Base-by-base conservation (phyloP, 2,797 vertebrate genomes). In the Acanthurus leucopareius region DNA sequence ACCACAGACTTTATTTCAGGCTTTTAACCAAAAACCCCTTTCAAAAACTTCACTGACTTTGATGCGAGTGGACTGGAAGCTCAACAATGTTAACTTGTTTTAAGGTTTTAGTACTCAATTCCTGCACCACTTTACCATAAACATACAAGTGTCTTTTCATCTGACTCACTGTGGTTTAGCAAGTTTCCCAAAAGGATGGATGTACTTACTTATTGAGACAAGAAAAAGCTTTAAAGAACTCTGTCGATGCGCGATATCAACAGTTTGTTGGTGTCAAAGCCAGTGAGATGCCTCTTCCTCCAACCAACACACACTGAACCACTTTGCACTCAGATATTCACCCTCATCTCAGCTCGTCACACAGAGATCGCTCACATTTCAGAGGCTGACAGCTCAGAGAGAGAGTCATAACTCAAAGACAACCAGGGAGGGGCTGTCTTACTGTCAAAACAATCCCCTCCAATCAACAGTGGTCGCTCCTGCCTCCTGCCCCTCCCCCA, bases 401-500 rank as follows among this genome's bases (percentile, higher is more conserved):
- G 42, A 67, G 17, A 53, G 13, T 19, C 2, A 38, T 76, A 76
- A 69, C 72, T 88, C 81, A 49, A 64, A 64, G 35, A 81, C 20
- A 44, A 80, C 67, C 71, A 66, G 86, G 90, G 86, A 88, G 89
- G 86, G 83, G 81, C 85, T 74, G 63, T 69, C 65, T 83, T 79
- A 72, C 79, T 87, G 84, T 89, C 83, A 88, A 86, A 92, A 89
- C 82, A 88, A 88, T 60, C 77, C 52, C 58, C 78, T 88, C 73
- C 80, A 76, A 83, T 88, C 85, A 74, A 61, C 49, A 57, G 51
- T 11, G 72, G 70, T 20, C 74, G 75, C 65, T 67, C 73, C 74
- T 83, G 76, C 76, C 79, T 73, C 69, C 69, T 61, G 62, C 74
- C 68, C 79, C 77, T 79, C 77, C 72, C 45, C 69, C 71, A 78